Conservation (phyloP, 2,797 vertebrate species). For the Gastrophryne carolinensis region DNA sequence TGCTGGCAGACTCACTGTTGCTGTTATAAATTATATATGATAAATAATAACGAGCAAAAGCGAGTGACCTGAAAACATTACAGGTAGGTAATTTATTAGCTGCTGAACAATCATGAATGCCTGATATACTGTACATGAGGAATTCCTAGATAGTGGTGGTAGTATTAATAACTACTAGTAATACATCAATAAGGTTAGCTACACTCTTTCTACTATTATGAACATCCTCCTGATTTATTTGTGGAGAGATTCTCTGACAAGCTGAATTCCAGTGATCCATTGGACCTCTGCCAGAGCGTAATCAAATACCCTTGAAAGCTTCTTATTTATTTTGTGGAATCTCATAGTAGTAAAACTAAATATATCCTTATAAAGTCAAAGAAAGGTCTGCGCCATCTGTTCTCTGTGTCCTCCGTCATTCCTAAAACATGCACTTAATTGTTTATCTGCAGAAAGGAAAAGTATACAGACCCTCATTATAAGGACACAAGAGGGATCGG, state of each 20-base stretch:
- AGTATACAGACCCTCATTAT: constrained; percentile 15
- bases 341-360: constrained; percentile 38
- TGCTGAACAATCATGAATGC: not conserved
- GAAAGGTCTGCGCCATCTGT: constrained; percentile 3
- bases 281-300: constrained; percentile 23
- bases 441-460: constrained; percentile 32
- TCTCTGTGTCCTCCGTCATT: constrained; percentile 25
- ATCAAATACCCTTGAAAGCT: constrained; percentile 11
- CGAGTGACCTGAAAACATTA: too few species aligned
- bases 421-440: constrained; percentile 24
- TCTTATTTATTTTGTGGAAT: constrained; percentile 28
- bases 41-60: too few species aligned
- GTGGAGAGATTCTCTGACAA: constrained; percentile 8
- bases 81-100: too few species aligned
- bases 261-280: constrained; percentile 7
- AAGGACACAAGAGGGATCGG: not conserved
- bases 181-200: not conserved
- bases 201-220: not conserved
- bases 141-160: not conserved
- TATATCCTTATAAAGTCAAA: constrained; percentile 46
- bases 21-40: too few species aligned
- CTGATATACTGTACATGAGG: not conserved
- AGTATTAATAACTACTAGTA: not conserved
- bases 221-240: constrained; percentile 6
- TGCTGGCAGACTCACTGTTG: too few species aligned